Conservation (phyloP, 2,797 vertebrate species). For the Enteromius viviparus region DNA sequence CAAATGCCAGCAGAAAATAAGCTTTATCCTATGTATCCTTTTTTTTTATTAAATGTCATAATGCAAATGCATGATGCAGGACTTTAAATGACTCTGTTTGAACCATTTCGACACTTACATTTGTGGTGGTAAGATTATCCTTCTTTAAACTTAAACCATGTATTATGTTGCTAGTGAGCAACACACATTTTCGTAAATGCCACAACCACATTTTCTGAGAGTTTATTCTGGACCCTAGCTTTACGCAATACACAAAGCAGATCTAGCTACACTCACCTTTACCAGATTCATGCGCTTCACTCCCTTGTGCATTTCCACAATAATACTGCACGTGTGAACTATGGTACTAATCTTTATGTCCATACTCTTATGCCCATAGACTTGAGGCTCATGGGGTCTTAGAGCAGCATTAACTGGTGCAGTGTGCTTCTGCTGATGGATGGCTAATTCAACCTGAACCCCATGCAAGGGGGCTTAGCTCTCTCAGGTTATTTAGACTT, state of each 20-base stretch:
- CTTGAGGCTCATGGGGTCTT: slow-evolving; percentile 31
- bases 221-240: background rate
- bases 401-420: slow-evolving; percentile 63
- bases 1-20: background rate
- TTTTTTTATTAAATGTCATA: background rate
- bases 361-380: slow-evolving; percentile 40
- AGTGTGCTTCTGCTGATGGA: slow-evolving; percentile 68
- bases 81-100: background rate
- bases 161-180: background rate
- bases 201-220: background rate
- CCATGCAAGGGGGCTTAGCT: slow-evolving; percentile 25
- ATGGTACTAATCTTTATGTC: slow-evolving; percentile 60
- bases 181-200: background rate
- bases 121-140: background rate
- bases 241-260: background rate
- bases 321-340: slow-evolving; percentile 35
- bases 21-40: background rate
- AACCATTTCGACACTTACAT: background rate
- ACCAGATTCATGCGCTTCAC: background rate
- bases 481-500: slow-evolving; percentile 67
- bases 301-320: slow-evolving; percentile 5
- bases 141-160: background rate
- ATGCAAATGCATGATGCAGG: background rate
- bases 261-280: background rate
- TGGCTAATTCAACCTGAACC: slow-evolving; percentile 57